Conservation (phyloP, 2,797 vertebrate species). For the Malacoraja senta region DNA sequence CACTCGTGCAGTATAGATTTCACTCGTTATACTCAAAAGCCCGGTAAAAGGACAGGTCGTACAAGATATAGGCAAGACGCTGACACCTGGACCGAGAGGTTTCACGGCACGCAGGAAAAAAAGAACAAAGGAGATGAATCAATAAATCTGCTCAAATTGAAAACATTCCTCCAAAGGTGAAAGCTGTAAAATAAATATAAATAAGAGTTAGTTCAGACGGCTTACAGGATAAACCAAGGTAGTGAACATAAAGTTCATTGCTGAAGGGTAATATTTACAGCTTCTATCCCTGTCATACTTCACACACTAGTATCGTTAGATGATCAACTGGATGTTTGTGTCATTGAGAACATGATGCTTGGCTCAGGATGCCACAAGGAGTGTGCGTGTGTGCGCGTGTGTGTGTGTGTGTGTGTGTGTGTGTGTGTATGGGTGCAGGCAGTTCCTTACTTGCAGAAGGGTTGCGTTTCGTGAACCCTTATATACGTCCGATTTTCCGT, state of each 20-base stretch:
- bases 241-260: neutral
- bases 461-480: no score
- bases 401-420: neutral
- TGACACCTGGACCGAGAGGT: neutral
- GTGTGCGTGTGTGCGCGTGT: neutral
- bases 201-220: neutral
- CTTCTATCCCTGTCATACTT: neutral
- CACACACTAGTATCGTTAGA: neutral
- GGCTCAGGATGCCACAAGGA: neutral
- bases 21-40: neutral
- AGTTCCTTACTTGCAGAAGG: no score
- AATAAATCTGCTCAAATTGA: neutral
- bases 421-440: no score
- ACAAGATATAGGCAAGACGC: neutral
- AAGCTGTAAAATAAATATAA: neutral
- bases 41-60: neutral
- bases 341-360: neutral
- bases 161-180: neutral
- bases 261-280: conserved; percentile 4
- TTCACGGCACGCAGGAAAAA: neutral
- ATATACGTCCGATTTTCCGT: no score
- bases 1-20: conserved; percentile 5
- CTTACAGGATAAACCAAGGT: neutral
- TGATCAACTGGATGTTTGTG: neutral
- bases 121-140: neutral